Base-by-base conservation (phyloP, 2,113 vertebrate genomes). In the Rhynchopsitta pachyrhyncha region DNA sequence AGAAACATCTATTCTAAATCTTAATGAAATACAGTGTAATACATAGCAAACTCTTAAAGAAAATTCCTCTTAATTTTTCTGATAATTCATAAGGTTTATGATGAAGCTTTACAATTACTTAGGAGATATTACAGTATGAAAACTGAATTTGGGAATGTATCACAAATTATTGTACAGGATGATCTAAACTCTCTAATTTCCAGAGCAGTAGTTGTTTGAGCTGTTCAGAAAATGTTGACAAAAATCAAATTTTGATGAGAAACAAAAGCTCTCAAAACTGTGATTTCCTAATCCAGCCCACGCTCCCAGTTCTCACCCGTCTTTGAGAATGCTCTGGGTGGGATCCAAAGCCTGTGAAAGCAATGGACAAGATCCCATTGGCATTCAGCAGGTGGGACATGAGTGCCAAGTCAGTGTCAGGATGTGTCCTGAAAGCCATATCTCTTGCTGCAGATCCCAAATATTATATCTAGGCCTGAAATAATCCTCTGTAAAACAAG, bases 281-380 rank as follows among this genome's bases (percentile, higher is more conserved):
- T 10, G 3, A 81, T 84, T 94, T 93, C 57, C 88, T 83, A 86
- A 83, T 86, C 50, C 73, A 86, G 23, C 44, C 60, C 73, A 68
- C 1, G 6, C 19, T 88, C 57, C 42, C 57, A 41, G 28, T 88
- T 90, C 42, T 70, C 37, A 68, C 64, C 47, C 0, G 0, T 84
- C 88, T 94, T 93, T 94, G 92, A 94, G 80, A 96, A 74, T 79
- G 47, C 73, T 62, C 95, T 96, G 95, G 95, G 90, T 76, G 18
- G 70, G 66, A 94, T 96, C 95, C 95, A 96, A 97, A 79, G 83
- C 52, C 92, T 91, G 29, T 96, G 89, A 97, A 97, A 94, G 94
- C 89, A 73, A 92, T 96, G 96, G 96, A 93, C 66, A 79, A 77
- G 93, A 88, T 92, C 95, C 92, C 93, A 94, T 69, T 94, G 93